Evolutionary conservation across 1,140 invertebrate genomes (phyloP).

Genomic region (Philotrypesis tridentata): DNA sequence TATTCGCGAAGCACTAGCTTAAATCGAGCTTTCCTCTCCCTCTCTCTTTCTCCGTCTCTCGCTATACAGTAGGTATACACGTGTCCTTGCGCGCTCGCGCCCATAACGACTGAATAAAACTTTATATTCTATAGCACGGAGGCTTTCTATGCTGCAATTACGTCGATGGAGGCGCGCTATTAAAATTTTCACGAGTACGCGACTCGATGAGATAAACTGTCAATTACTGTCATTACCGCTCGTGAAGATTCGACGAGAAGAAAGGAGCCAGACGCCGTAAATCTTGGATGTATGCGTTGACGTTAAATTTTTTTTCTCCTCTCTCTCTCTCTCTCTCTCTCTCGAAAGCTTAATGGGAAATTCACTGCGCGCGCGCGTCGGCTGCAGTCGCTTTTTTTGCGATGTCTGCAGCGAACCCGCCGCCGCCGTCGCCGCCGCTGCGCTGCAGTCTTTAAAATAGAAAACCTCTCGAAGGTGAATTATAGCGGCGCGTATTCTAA

Average conservation of each 20-base stretch:
- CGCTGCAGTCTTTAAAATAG: background rate
- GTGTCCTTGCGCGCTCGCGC: no score
- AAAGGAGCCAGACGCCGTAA: constrained; percentile 13
- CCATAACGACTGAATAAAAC: background rate
- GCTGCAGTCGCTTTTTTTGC: background rate
- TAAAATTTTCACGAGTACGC: constrained; percentile 55
- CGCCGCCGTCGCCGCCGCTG: no score
- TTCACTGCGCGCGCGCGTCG: constrained; percentile 1
- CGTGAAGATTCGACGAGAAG: background rate
- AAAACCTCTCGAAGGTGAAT: background rate
- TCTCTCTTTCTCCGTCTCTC: no score
- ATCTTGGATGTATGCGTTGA: background rate
- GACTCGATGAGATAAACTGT: constrained; percentile 52
- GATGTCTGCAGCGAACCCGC: no score
- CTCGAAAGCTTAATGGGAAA: background rate
- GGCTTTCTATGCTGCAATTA: constrained; percentile 13
- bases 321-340: no score
- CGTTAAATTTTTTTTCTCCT: constrained; percentile 15
- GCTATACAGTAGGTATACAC: no score
- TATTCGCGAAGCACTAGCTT: no score
- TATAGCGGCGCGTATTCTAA: background rate
- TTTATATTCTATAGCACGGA: background rate
- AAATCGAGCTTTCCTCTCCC: no score
- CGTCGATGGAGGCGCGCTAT: constrained; percentile 38
- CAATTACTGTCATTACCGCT: constrained; percentile 37